phyloP scores from a whole-genome alignment of 1,140 invertebrate genomes.

The Tetramorium alpestre region DNA sequence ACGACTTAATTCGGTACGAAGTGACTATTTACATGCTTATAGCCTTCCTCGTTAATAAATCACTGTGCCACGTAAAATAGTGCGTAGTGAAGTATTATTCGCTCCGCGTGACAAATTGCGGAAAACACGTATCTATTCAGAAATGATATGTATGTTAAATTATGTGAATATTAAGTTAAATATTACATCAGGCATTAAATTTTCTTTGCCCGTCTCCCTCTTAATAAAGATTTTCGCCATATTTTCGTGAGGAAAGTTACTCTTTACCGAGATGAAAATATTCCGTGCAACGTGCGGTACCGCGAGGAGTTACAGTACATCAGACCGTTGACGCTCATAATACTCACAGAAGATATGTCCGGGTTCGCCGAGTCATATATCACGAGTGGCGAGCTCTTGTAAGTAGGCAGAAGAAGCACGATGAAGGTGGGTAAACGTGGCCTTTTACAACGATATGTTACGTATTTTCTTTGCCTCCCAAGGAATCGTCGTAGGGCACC shows the following conservation, averaged over 20 bases:
- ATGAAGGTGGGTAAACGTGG: conserved; percentile 62
- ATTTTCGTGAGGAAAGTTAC: conserved; percentile 13
- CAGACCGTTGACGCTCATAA: conserved; percentile 61
- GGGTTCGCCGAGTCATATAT: conserved; percentile 76
- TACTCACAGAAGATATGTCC: conserved; percentile 72
- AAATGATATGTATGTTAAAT: not conserved
- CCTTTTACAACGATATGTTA: conserved; percentile 65
- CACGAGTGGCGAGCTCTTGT: conserved; percentile 65
- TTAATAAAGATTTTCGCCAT: not conserved
- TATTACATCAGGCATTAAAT: not conserved
- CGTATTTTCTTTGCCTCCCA: conserved; percentile 46
- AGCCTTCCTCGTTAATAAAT: conserved; percentile 27
- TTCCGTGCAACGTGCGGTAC: not conserved
- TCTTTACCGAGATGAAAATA: conserved; percentile 3
- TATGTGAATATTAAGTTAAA: conserved; percentile 4
- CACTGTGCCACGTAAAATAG: not conserved
- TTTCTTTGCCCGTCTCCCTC: not conserved
- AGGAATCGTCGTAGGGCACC: not conserved
- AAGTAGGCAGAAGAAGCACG: conserved; percentile 63
- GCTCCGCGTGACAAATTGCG: not conserved
- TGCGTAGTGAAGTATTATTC: not conserved
- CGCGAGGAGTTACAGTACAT: conserved; percentile 45
- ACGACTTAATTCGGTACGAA: not conserved
- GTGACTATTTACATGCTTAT: not conserved
- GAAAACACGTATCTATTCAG: not conserved